Evolutionary conservation across 2,888 invertebrate genomes (phyloP).

Genomic region (Neoaliturus tenellus): DNA sequence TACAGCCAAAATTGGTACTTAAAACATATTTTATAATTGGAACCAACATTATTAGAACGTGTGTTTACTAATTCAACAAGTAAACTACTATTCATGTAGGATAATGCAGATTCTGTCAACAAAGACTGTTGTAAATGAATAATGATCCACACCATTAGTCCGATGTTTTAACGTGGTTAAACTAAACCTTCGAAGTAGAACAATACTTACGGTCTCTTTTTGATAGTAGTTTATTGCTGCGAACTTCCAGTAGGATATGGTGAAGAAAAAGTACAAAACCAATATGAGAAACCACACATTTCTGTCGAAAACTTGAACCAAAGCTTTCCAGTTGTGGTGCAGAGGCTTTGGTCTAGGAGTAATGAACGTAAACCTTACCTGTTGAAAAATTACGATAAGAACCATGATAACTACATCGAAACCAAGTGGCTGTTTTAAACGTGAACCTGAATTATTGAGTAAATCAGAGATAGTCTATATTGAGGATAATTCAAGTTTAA

Average conservation of each 20-base stretch:
- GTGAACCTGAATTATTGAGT: too few species aligned
- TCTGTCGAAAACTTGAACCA: not conserved
- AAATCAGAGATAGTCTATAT: not conserved
- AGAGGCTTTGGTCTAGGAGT: not conserved
- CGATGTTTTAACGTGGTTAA: too few species aligned
- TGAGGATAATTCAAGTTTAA: not conserved
- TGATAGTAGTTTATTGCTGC: not conserved
- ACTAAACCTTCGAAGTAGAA: too few species aligned
- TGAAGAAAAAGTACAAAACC: not conserved
- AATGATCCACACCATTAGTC: too few species aligned
- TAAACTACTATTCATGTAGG: too few species aligned
- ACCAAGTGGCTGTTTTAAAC: too few species aligned
- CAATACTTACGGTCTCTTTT: not conserved
- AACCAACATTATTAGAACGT: too few species aligned
- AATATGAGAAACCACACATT: not conserved
- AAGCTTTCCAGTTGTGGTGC: not conserved
- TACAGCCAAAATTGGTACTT: too few species aligned
- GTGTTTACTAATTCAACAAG: too few species aligned
- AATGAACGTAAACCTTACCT: conserved; percentile 33
- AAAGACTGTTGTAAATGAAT: not conserved
- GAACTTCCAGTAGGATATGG: conserved; percentile 5
- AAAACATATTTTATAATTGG: too few species aligned
- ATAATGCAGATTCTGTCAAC: too few species aligned
- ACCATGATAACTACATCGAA: too few species aligned
- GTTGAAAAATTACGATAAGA: not conserved